phyloP scores from a whole-genome alignment of 2,113 vertebrate genomes.

The Corvus hawaiiensis region DNA sequence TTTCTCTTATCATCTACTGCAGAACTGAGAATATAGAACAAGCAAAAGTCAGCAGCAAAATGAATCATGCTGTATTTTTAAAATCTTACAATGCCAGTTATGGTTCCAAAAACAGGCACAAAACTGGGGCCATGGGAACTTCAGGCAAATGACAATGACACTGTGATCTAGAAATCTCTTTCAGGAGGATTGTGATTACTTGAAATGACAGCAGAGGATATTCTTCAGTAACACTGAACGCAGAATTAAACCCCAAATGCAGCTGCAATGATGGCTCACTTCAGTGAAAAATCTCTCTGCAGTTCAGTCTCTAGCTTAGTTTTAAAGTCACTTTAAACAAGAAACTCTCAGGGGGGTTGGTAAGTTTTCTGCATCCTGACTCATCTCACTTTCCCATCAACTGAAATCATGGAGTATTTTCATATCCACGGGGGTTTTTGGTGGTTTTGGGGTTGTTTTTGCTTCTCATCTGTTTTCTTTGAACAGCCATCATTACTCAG shows the following conservation, averaged over 20 bases:
- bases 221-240: not conserved
- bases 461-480: not conserved
- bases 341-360: not conserved
- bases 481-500: not conserved
- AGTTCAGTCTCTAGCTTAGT: not conserved
- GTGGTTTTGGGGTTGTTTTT: not conserved
- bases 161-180: not conserved
- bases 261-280: not conserved
- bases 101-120: not conserved
- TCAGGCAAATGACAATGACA: not conserved
- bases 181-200: not conserved
- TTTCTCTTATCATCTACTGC: not conserved
- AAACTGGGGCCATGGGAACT: not conserved
- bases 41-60: not conserved
- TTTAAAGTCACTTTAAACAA: not conserved
- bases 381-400: not conserved
- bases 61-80: not conserved
- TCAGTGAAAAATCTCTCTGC: not conserved
- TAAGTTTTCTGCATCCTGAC: not conserved
- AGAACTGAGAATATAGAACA: not conserved
- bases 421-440: not conserved
- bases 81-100: not conserved
- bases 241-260: not conserved
- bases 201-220: not conserved
- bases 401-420: not conserved